phyloP scores from a whole-genome alignment of 2,888 invertebrate species.

The Helicoverpa assulta region DNA sequence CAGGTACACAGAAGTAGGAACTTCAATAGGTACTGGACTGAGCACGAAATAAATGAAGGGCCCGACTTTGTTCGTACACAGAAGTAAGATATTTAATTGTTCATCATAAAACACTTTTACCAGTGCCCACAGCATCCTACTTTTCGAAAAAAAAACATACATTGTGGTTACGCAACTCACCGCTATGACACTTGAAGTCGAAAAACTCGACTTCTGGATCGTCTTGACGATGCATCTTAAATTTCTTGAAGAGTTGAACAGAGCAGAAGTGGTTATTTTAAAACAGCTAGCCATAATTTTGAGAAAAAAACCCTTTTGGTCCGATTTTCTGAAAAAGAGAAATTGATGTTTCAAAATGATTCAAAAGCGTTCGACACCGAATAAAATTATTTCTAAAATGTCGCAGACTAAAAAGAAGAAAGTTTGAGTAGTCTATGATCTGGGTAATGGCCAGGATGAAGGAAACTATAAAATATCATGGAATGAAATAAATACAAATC shows the following conservation, averaged over 20 bases:
- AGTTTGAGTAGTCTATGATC: constrained; percentile 12
- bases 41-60: not conserved
- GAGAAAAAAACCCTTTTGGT: not conserved
- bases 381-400: constrained; percentile 15
- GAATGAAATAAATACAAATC: too few relatives aligned
- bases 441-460: constrained; percentile 12
- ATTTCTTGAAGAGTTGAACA: constrained; percentile 77
- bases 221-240: constrained; percentile 75
- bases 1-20: not conserved
- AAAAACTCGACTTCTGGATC: constrained; percentile 78
- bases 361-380: constrained; percentile 26
- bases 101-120: not conserved
- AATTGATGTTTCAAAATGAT: constrained; percentile 11
- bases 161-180: constrained; percentile 87
- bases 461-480: not conserved
- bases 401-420: constrained; percentile 16
- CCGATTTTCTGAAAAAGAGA: constrained; percentile 4
- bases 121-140: not conserved
- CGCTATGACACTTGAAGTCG: constrained; percentile 80
- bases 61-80: not conserved
- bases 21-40: not conserved
- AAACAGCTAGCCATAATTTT: constrained; percentile 82
- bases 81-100: not conserved
- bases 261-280: constrained; percentile 77
- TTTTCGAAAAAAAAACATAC: constrained; percentile 1